Evolutionary conservation across 1,140 invertebrate species (phyloP), one percentile per base, ranked within the genome.

Genomic region (Trachymyrmex cornetzi): DNA sequence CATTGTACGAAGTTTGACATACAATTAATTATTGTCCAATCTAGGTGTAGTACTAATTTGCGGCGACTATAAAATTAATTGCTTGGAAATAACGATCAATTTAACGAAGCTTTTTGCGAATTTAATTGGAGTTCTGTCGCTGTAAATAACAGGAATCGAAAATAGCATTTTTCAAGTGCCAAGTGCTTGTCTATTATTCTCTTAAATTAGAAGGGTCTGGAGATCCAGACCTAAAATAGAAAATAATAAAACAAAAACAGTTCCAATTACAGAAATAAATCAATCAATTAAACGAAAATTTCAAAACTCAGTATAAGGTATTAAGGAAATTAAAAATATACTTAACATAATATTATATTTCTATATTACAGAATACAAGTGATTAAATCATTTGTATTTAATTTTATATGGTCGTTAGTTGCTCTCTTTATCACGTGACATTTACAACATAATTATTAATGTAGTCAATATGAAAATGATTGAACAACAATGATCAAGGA

Each of bases 51-150:
- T 44, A 61, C 38, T 74, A 84, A 84, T 84, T 84, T 61, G 69
- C 87, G 48, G 61, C 61, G 61, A 55, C 61, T 27, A 55, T 77
- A 77, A 86, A 88, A 75, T 88, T 87, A 89, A 89, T 89, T 85
- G 86, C 61, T 71, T 38, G 69, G 30, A 55, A 81, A 48, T 88
- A 77, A 89, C 79, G 87, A 77, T 71, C 71, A 55, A 89, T 50
- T 57, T 79, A 9, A 64, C 71, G 77, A 75, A 85, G 64, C 34
- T 57, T 82, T 85, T 64, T 55, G 61, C n/a, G 64, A 64, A 71
- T 85, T 77, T 88, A 85, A 89, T 89, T 89, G 74, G 38, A 59
- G 14, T 63, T 66, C 66, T 27, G 55, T 71, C 44, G 27, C 22
- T 69, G 59, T 87, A 71, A 84, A 84, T 84, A 74, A 61, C 55